Evolutionary conservation across 1,140 invertebrate species (phyloP).

Genomic region (Dendroctonus ponderosae): DNA sequence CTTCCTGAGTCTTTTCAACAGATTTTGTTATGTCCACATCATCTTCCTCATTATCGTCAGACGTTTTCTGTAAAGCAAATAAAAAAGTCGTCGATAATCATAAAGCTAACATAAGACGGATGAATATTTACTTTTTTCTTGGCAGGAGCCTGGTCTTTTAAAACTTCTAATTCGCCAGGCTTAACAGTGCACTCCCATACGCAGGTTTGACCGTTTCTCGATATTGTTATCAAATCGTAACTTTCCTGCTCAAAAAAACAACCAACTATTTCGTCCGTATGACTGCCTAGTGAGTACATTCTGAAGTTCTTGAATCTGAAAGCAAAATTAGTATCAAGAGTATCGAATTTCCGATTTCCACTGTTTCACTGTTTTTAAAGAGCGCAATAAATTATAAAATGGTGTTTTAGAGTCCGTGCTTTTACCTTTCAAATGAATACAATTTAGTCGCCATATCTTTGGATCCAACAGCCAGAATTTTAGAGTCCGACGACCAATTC

Average conservation of each 20-base stretch:
- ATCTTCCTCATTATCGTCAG: slow-evolving; percentile 57
- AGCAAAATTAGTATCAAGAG: not conserved
- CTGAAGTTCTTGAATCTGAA: slow-evolving; percentile 65
- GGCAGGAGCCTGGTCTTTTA: slow-evolving; percentile 47
- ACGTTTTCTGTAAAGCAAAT: slow-evolving; percentile 36
- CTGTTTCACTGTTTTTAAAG: too few species aligned
- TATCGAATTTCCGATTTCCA: too few species aligned
- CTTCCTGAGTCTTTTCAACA: slow-evolving; percentile 53
- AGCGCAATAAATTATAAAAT: not conserved
- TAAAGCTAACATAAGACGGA: not conserved
- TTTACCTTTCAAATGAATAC: slow-evolving; percentile 68
- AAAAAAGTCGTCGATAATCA: not conserved
- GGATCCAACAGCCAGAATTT: slow-evolving; percentile 78
- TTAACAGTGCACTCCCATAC: slow-evolving; percentile 86
- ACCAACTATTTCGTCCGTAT: slow-evolving; percentile 77
- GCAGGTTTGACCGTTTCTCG: slow-evolving; percentile 66
- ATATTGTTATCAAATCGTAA: slow-evolving; percentile 77
- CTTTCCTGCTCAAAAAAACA: slow-evolving; percentile 86
- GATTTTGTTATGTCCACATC: slow-evolving; percentile 56
- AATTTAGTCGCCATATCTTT: slow-evolving; percentile 84
- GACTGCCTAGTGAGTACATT: slow-evolving; percentile 71
- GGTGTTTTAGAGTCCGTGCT: not conserved
- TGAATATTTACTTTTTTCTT: slow-evolving; percentile 39
- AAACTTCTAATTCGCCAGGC: slow-evolving; percentile 61
- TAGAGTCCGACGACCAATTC: slow-evolving; percentile 91